Conservation (phyloP, 2,113 vertebrate species). For the Cryptotis parvus region DNA sequence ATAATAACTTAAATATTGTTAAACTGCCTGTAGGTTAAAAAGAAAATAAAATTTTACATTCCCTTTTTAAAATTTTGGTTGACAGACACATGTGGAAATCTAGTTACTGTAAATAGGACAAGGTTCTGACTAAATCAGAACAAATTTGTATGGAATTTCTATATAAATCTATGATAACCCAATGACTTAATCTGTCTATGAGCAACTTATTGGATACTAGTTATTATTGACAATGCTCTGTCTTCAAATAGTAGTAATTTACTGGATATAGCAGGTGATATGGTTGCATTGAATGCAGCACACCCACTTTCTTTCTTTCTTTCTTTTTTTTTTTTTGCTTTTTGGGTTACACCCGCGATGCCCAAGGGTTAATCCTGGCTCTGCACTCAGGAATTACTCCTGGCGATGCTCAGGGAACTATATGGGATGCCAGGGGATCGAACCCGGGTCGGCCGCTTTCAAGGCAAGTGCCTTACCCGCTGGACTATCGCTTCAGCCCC, state of each 20-base stretch:
- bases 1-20: conserved; percentile 67
- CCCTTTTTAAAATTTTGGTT: conserved; percentile 54
- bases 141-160: conserved; percentile 48
- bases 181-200: not conserved
- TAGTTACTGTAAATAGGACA: conserved; percentile 28
- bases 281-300: too few species aligned
- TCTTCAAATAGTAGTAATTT: not conserved
- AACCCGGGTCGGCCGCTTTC: too few species aligned
- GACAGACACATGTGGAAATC: conserved; percentile 44
- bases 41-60: conserved; percentile 67
- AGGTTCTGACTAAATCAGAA: conserved; percentile 24
- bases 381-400: too few species aligned
- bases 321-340: too few species aligned
- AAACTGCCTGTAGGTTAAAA: conserved; percentile 61
- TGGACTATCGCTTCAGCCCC: too few species aligned
- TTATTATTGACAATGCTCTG: not conserved
- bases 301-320: too few species aligned
- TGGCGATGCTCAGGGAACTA: too few species aligned
- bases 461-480: too few species aligned
- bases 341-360: too few species aligned
- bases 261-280: too few species aligned
- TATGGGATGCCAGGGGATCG: too few species aligned
- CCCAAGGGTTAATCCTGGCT: too few species aligned
- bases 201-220: not conserved
- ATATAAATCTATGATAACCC: not conserved